These are phyloP conservation scores for Microctonus aethiopoides DNA, from an alignment of 2,888 invertebrate genomes.

Conservation along the genomic window DNA sequence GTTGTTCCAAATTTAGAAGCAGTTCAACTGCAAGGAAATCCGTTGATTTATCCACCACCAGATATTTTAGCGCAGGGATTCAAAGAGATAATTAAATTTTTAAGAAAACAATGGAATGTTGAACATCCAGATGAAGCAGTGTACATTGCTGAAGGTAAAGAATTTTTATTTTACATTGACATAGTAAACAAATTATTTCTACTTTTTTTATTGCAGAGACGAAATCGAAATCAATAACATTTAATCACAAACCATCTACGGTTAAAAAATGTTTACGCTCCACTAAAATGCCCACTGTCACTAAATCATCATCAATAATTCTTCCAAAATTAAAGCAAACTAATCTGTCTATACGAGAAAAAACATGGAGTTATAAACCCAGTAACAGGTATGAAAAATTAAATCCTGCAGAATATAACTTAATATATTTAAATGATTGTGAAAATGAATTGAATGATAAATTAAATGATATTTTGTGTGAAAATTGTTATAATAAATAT, in stretches of 20 bases:
- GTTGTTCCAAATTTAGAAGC: constrained; percentile 72
- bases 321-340: constrained; percentile 31
- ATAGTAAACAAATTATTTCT: neutral
- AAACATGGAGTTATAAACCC: constrained; percentile 53
- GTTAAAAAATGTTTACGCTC: constrained; percentile 29
- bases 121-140: constrained; percentile 54
- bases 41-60: constrained; percentile 71
- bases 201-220: constrained; percentile 31
- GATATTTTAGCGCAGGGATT: constrained; percentile 71
- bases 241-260: constrained; percentile 49
- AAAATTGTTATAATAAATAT: neutral
- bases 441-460: neutral
- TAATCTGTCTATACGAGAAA: constrained; percentile 43
- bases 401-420: neutral
- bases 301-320: constrained; percentile 23
- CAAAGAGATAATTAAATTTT: constrained; percentile 63
- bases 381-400: constrained; percentile 55
- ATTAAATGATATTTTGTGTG: neutral
- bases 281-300: constrained; percentile 27
- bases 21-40: constrained; percentile 74
- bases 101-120: constrained; percentile 63
- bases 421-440: neutral
- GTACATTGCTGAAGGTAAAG: constrained; percentile 31
- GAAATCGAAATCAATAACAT: constrained; percentile 48
- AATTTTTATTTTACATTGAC: neutral